Base-by-base conservation (phyloP, 2,888 invertebrate genomes). In the Autographa gamma region DNA sequence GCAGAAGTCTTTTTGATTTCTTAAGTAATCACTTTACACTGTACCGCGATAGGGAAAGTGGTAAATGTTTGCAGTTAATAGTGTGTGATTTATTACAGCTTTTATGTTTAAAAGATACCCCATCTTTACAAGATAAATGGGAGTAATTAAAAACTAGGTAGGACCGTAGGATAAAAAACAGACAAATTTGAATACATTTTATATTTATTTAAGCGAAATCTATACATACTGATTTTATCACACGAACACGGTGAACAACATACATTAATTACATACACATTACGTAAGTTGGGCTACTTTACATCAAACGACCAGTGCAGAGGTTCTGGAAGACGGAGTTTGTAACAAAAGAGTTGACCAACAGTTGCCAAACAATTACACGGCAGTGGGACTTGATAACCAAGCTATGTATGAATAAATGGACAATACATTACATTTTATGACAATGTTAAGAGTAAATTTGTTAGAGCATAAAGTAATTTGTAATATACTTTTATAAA, bases 181-280 rank as follows among this genome's bases (percentile, higher is more conserved):
- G 77, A 64, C 61, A 58, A 66, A n/a, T 76, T 83, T 86, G 89
- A 92, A 90, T 93, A 93, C 89, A 91, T 88, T 90, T 75, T 90
- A 54, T 88, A 89, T 93, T 93, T 92, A 91, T 91, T 91, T 88
- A 94, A 92, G 93, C 93, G 87, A 93, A 90, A 89, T 89, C 90
- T 93, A 93, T 91, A 90, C 86, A 90, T 90, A 92, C 85, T 86
- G 89, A 81, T 89, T 88, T 87, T 85, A 87, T 89, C 88, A 88
- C 88, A 89, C 88, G 79, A 84, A 88, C 84, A 85, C 82, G 86
- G 89, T 89, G 89, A 90, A 85, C 84, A 85, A 86, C 86, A 85
- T 86, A 81, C 82, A 82, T 76, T 86, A 80, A 81, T 76, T 72
- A 81, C 67, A 71, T 76, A 69, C 58, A 69, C 61, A 72, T 79